A percentile compares a stretch with the other conserved stretches of the same genome.
These are phyloP conservation scores for Equus przewalskii DNA, from an alignment of 2,113 vertebrate species.

Conservation along the genomic window DNA sequence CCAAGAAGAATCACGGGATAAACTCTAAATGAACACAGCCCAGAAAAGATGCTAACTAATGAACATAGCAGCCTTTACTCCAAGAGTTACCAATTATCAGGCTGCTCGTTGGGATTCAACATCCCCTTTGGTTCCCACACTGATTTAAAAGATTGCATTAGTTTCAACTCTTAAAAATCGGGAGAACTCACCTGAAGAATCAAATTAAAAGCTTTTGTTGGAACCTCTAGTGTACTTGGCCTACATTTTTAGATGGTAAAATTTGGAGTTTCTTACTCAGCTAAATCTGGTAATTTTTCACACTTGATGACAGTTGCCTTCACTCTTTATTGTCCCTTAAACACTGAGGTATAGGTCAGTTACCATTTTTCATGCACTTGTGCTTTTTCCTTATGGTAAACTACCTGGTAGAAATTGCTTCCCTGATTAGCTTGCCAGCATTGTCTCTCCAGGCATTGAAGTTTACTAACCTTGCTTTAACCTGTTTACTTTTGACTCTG, in stretches of 20 bases:
- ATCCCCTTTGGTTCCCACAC: not conserved
- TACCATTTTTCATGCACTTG: not conserved
- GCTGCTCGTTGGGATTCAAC: not conserved
- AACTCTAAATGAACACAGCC: not conserved
- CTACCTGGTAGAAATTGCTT: not conserved
- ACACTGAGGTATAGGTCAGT: not conserved
- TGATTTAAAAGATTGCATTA: not conserved
- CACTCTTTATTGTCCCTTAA: not conserved
- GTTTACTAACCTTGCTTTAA: not conserved
- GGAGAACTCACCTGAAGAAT: not conserved
- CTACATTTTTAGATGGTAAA: not conserved
- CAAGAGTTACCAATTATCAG: not conserved
- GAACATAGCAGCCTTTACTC: not conserved
- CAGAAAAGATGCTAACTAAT: too few species aligned
- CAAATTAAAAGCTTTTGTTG: not conserved
- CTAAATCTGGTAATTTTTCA: not conserved
- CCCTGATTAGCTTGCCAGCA: not conserved
- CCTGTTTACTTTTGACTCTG: not conserved
- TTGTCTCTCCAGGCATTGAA: not conserved
- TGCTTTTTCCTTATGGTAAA: not conserved
- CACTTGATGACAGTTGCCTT: not conserved
- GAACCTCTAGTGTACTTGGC: not conserved
- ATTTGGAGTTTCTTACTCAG: not conserved
- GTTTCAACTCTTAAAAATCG: not conserved
- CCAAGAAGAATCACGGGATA: not conserved